Base-by-base conservation (phyloP, 2,113 vertebrate species). In the Brachypodius melanocephalos region DNA sequence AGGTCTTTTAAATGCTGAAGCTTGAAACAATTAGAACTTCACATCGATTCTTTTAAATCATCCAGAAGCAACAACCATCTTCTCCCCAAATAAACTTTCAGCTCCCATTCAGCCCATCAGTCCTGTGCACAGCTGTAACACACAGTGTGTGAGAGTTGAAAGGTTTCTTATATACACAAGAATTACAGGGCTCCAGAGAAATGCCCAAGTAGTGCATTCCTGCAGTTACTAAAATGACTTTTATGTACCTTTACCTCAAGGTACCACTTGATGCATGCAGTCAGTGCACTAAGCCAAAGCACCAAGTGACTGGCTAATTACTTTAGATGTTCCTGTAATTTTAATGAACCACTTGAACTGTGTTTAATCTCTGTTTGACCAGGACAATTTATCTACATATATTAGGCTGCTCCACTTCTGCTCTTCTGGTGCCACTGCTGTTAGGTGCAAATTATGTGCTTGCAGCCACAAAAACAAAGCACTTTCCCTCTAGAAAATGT, bases 121-220 rank as follows among this genome's bases (percentile, higher is more conserved):
- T 72, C 54, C 12, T 17, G 4, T 4, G 29, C 19, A 26, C 0
- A n/a, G 10, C 9, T 75, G 36, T 18, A 52, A 49, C 6, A 26
- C 6, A 74, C 31, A 28, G 9, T 3, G 17, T 14, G 34, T 8
- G 6, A 12, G 6, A 52, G 28, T 2, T 62, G 18, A 54, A 79
- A 12, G 42, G 34, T 51, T 86, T 61, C 73, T 49, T 59, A 22
- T 5, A 29, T 5, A 21, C 0, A 43, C 26, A 76, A 58, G 74
- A 92, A 79, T 32, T 73, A 89, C 13, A 45, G 12, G n/a, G 58
- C 54, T 85, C 78, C 22, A 36, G 42, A 89, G 84, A 29, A 57
- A 61, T 3, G n/a, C 0, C 0, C 43, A 61, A 76, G 32, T 1
- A 34, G 12, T 25, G 7, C n/a, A 69, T 48, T 77, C 31, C n/a